phyloP scores from a whole-genome alignment of 2,888 invertebrate genomes.

The Drosophila prostipennis region DNA sequence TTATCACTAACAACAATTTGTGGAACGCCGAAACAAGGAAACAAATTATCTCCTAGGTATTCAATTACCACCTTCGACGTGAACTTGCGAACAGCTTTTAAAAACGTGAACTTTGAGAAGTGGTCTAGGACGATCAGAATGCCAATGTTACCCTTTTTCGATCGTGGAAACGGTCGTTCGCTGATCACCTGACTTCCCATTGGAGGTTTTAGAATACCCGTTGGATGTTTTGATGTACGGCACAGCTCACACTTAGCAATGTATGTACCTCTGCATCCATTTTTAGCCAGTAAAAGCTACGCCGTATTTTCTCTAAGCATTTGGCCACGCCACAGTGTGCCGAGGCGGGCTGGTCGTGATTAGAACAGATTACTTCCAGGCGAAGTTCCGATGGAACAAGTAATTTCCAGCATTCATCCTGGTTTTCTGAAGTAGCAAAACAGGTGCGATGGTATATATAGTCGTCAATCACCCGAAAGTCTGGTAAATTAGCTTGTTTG shows the following conservation, averaged over 20 bases:
- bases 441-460: neutral
- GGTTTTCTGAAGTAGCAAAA: neutral
- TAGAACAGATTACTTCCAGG: neutral
- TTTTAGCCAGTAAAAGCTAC: neutral
- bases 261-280: neutral
- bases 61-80: neutral
- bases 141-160: neutral
- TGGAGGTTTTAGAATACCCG: neutral
- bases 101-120: too few relatives aligned
- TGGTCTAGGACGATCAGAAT: too few relatives aligned
- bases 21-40: neutral
- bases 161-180: neutral
- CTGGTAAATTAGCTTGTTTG: neutral
- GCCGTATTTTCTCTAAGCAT: neutral
- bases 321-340: neutral
- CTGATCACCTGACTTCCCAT: neutral
- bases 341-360: neutral
- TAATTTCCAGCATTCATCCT: neutral
- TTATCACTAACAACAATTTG: neutral
- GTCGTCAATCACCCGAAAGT: neutral
- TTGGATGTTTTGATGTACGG: constrained; percentile 1
- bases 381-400: neutral
- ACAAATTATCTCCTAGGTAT: neutral
- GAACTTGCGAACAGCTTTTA: neutral
- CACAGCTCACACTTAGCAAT: neutral